Evolutionary conservation across 2,113 vertebrate genomes (phyloP), one percentile per base, ranked within the genome.

Genomic region (Oncorhynchus gorbuscha): DNA sequence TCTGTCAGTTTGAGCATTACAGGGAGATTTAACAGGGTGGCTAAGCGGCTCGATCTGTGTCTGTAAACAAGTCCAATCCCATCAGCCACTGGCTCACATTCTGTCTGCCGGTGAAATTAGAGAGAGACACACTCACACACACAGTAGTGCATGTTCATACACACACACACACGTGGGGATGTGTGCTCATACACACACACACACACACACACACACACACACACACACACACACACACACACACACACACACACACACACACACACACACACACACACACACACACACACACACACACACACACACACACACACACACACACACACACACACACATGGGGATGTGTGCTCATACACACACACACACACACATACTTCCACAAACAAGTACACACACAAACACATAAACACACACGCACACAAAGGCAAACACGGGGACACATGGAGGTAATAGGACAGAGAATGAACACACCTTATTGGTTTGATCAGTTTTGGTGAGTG

Each of bases 1-100:
- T 94, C 93, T 93, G 93, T 75, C n/a, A 76, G 91, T 93, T 93
- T 93, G 92, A 90, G 91, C 92, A 92, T 93, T 94, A 94, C 92
- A 92, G 93, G 87, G 76, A 90, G 95, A 92, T 95, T 95, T 94
- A 94, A 89, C 92, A 89, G 87, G 87, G 89, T 84, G 91, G 88
- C 76, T 92, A 91, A 94, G 93, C 92, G 76, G 91, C 93, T 94
- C 81, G 81, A 72, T 83, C 85, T 75, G 79, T 92, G 92, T 94
- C 94, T 94, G 93, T 94, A 94, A 94, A 93, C 94, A 94, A 93
- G 91, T 89, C 90, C 92, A 94, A 93, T 94, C 93, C 90, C 88
- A 92, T 93, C 92, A 93, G 93, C 91, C 92, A 86, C 91, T 90
- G 92, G 84, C 90, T 94, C 86, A 94, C 92, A 93, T 93, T 92